Base-by-base conservation (phyloP, 2,888 invertebrate species). In the Napeogenes inachia region DNA sequence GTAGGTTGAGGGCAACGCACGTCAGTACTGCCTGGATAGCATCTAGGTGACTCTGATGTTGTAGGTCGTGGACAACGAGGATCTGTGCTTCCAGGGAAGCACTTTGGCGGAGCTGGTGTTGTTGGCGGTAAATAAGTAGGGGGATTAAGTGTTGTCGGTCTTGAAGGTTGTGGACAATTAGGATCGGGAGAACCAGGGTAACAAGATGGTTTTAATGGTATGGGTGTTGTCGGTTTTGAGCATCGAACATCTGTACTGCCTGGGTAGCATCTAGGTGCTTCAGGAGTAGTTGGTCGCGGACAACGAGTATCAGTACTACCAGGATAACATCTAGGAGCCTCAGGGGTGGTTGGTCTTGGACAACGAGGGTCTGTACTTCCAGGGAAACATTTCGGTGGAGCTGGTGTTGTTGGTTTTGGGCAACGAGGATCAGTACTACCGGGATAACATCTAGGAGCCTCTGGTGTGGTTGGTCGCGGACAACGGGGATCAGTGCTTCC, bases 271-370 rank as follows among this genome's bases (percentile, higher is more conserved):
- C 63, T 71, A 0, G 72, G 75, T 45, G 77, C 70, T 50, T 62
- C 71, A 0, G 79, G 79, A 13, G 85, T 70, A 69, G 74, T 64
- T 32, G 78, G 74, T 69, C 73, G 72, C 0, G 82, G 84, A 63
- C 85, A 84, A 13, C 78, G 68, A 0, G 81, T 77, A 67, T 88
- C 76, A 6, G 70, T 71, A 3, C 80, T 76, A 0, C 83, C 85
- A 0, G 81, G 76, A 65, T 62, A 72, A 63, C 76, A 76, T 0
- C 55, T 69, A 0, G 76, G 72, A 0, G 79, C 63, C 56, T 61
- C 54, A 62, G 73, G 68, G 4, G 77, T 74, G 0, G 77, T 75
- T 2, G 75, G 64, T 47, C 64, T 63, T 0, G 79, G 78, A 57
- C 85, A 85, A 13, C 81, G 68, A 0, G 73, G 78, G 70, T 75